Conservation (phyloP, 2,888 invertebrate species). For the Lordiphosa andalusiaca region DNA sequence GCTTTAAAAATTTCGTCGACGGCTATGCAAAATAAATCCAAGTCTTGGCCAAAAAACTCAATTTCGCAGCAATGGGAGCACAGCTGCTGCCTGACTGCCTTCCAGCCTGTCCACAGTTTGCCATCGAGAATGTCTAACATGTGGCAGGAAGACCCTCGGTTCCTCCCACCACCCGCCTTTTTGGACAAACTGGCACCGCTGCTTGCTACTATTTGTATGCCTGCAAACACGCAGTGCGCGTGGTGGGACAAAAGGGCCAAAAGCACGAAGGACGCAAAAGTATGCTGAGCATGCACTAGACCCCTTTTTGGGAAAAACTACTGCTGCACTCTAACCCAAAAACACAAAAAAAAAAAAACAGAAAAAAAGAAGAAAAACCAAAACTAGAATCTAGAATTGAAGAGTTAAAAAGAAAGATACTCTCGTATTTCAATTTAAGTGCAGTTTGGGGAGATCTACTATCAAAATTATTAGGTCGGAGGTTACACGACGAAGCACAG, state of each 20-base stretch:
- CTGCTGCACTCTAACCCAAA: conserved; percentile 9
- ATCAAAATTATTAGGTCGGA: too few relatives aligned
- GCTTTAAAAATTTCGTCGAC: conserved; percentile 23
- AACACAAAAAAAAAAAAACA: conserved; percentile 1
- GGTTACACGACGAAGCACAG: too few relatives aligned
- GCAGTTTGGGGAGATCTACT: too few relatives aligned
- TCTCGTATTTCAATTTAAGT: not conserved
- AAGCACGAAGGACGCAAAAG: conserved; percentile 35
- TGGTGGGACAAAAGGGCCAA: conserved; percentile 16
- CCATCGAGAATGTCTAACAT: conserved; percentile 46
- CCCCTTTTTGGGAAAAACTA: conserved; percentile 40
- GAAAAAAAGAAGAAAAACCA: not conserved
- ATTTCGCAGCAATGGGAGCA: conserved; percentile 46
- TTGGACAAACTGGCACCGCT: conserved; percentile 44
- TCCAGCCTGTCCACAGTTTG: conserved; percentile 25
- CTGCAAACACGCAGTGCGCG: conserved; percentile 30
- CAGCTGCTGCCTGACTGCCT: conserved; percentile 14
- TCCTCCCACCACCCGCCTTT: conserved; percentile 1
- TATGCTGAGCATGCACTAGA: conserved; percentile 59
- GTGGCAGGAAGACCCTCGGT: conserved; percentile 50
- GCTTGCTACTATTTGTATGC: conserved; percentile 56
- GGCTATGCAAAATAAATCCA: conserved; percentile 66
- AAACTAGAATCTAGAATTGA: conserved; percentile 6
- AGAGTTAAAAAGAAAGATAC: conserved; percentile 1
- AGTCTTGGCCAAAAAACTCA: conserved; percentile 59